Base-by-base conservation (phyloP, 2,113 vertebrate genomes). In the Otis tarda region DNA sequence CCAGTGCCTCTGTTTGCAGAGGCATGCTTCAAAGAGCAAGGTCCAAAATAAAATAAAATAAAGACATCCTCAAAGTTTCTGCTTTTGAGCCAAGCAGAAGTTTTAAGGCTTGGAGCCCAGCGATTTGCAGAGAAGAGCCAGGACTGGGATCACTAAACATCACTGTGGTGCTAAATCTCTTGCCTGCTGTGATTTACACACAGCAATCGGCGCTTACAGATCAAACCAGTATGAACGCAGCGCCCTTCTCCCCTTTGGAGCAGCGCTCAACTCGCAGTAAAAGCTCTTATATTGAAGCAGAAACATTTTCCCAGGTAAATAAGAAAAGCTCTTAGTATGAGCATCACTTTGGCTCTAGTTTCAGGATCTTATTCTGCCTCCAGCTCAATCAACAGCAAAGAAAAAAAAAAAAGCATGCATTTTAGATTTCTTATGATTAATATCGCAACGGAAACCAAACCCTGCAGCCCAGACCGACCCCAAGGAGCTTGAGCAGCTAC, bases 371-470 rank as follows among this genome's bases (percentile, higher is more conserved):
- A 5, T 55, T 73, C 68, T 83, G 30, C 78, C 78, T 76, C 30
- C 83, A 79, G 17, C 35, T 90, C 23, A 5, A 55, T 22, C 22
- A 75, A 71, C 17, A 28, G 12, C 1, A 57, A 12, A 43, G 41
- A 41, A 23, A 25, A 50, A 64, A 43, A 41, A 23, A 25, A 50
- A 64, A 12, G 5, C 16, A 35, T 1, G 12, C 14, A 35, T 52
- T 91, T 89, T 30, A 55, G 52, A 25, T 78, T 61, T 77, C 5
- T 49, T 25, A 10, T 10, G 6, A 39, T 49, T 35, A 64, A 63
- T 6, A 35, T 1, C 4, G 3, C 12, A 33, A 31, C 0, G 1
- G 35, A 50, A 77, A 19, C 4, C 0, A 4, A 77, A 25, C 7
- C 50, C 41, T 50, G 30, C 67, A 79, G 60, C 30, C 47, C 33